Evolutionary conservation across 2,888 invertebrate species (phyloP), one percentile per base, ranked within the genome.

Genomic region (Pterobdella sp.): DNA sequence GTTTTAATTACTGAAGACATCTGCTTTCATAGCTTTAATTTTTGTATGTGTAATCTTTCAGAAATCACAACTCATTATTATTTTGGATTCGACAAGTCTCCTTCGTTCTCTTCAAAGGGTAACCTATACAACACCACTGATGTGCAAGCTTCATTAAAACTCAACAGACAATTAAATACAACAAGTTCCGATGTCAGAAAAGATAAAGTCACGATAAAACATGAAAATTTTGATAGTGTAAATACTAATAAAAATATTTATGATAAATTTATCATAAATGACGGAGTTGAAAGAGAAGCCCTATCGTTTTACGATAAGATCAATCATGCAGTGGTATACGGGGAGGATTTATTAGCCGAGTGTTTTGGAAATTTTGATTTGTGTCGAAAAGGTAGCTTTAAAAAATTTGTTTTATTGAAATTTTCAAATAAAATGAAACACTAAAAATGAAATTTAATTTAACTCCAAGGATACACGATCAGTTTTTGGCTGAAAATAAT

Each of bases 381-480:
- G 32, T 70, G 70, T 49, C 14, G 60, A 52, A 70, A 70, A 70
- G 70, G 70, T 70, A 1, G 2, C 26, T 49, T 67, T 14, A 42
- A 42, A 42, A 42, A 42, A 22, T 14, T 67, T 29, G n/a, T 67
- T 31, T 1, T 67, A 14, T 35, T 68, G 34, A 34, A 7, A 31
- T 18, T 37, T 26, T 35, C 1, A 7, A 3, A 34, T 35, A 35
- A 7, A 42, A 31, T 32, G 31, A 31, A 67, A 10, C 32, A 67
- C 4, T 32, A 10, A 67, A 67, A 67, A 26, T 29, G 18, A 14
- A 68, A 37, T 36, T 37, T 10, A 22, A 37, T 10, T 68, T 32
- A 7, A 14, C 18, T 34, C 68, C 68, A 68, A 71, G 71, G 71
- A n/a, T 71, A 71, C 71, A 71, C 71, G 3, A 22, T 71, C 18